A percentile compares a stretch with the other conserved stretches of the same genome.
These are phyloP conservation scores for Callitettix versicolor DNA, from an alignment of 1,140 invertebrate species.

Conservation along the genomic window DNA sequence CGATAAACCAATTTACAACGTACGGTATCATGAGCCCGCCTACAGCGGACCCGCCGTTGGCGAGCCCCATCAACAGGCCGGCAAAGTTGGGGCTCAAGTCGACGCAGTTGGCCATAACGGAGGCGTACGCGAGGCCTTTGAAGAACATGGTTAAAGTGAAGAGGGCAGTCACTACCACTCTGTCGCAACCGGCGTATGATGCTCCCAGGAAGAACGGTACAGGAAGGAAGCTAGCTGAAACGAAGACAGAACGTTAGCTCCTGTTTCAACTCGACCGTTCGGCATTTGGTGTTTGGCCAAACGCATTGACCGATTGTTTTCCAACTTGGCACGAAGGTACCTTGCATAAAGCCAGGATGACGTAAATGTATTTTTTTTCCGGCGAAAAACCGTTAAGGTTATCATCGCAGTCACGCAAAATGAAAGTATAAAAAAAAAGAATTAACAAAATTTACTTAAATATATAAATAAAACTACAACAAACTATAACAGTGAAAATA, in stretches of 20 bases:
- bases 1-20: background rate
- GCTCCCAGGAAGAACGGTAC: constrained; percentile 5
- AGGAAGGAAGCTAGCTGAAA: background rate
- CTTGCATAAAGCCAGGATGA: too few relatives aligned
- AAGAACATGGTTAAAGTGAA: constrained; percentile 26
- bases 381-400: too few relatives aligned
- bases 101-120: constrained; percentile 38
- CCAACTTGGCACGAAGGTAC: too few relatives aligned
- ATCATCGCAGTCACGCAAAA: too few relatives aligned
- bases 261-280: background rate
- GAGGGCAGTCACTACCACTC: constrained; percentile 22
- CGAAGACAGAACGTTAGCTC: background rate
- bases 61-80: constrained; percentile 57
- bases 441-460: too few relatives aligned
- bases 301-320: too few relatives aligned
- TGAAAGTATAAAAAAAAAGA: too few relatives aligned
- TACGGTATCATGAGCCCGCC: constrained; percentile 40
- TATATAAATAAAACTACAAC: too few relatives aligned
- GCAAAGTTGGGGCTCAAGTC: constrained; percentile 67
- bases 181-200: constrained; percentile 27
- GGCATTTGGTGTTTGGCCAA: background rate
- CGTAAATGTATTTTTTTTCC: too few relatives aligned
- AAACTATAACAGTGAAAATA: too few relatives aligned
- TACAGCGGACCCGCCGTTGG: constrained; percentile 56
- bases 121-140: constrained; percentile 21